Base-by-base conservation (phyloP, 2,888 invertebrate genomes). In the Phengaris alcon region DNA sequence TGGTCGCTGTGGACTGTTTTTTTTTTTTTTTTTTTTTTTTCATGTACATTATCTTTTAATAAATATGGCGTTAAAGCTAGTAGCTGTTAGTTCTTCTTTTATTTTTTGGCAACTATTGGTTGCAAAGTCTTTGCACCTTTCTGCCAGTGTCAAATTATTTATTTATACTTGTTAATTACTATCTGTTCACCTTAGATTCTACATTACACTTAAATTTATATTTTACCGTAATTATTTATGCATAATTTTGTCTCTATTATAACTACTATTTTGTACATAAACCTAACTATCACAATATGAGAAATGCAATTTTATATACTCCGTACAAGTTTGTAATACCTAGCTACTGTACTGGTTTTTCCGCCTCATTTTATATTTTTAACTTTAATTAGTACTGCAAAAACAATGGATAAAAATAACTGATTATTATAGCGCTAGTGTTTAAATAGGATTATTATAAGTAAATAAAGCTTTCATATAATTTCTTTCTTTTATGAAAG, bases 1-100 rank as follows among this genome's bases (percentile, higher is more conserved):
- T 95, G 74, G 95, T 95, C 76, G 94, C 94, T 69, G 97, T 97
- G 44, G 96, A 97, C 88, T 97, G 97, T 84, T 95, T 96, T n/a
- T n/a, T n/a, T n/a, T n/a, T n/a, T n/a, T n/a, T n/a, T n/a, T n/a
- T n/a, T n/a, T n/a, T n/a, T n/a, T n/a, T n/a, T n/a, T n/a, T 22
- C 13, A 6, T 55, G 64, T 13, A 52, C 44, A 12, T 55, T 73
- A 70, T 52, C 13, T 35, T 74, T 75, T 75, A 75, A 75, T 75
- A 75, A 75, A 75, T 75, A 75, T 51, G 46, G 48, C 7, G 44
- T 75, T 75, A 48, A 57, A 15, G 46, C n/a, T n/a, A n/a, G n/a
- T 68, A 70, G 55, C 70, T 70, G 72, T 72, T 72, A 72, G 52
- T 72, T 35, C 35, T 68, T 68, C 9, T 68, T 48, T 72, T 69